Evolutionary conservation across 2,888 invertebrate genomes (phyloP), one percentile per base, ranked within the genome.

Genomic region (Augiades crinisus): DNA sequence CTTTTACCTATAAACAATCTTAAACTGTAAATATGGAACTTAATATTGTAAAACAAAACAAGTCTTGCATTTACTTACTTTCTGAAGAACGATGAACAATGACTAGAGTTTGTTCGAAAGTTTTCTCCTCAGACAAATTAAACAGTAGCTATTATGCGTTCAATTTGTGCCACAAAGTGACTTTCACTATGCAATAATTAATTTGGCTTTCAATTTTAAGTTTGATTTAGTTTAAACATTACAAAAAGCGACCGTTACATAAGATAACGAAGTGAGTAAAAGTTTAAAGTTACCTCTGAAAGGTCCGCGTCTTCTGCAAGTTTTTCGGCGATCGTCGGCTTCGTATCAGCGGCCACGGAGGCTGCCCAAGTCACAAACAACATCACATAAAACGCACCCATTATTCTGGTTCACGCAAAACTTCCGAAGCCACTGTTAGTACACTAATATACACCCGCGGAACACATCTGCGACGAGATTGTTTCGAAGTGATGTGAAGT

Each of bases 231-330:
- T n/a, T n/a, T n/a, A n/a, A n/a, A n/a, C 3, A 10, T 10, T 10
- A 27, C n/a, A 27, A 27, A 38, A 38, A 8, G 5, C 14, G 8
- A 13, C 44, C 44, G 44, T 41, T 41, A 41, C 14, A 24, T 38
- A 40, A 47, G 21, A 19, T 10, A 24, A 24, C 6, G 17, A 57
- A 54, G 31, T 68, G 45, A 52, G 55, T 49, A 34, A 58, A 55
- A 58, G 46, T 55, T 57, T 37, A 72, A 81, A 79, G 69, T 77
- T 91, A 93, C 94, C 93, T 93, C 92, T 60, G 93, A 93, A 62
- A 94, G 88, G 74, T 94, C 93, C 56, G 91, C 75, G 80, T 93
- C 93, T 75, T 90, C 91, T 64, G 86, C 84, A 63, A 94, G 89
- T 84, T 92, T 93, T 75, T 93, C 92, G 60, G 91, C 86, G 56